Base-by-base conservation (phyloP, 2,797 vertebrate genomes). In the Pygocentrus nattereri region DNA sequence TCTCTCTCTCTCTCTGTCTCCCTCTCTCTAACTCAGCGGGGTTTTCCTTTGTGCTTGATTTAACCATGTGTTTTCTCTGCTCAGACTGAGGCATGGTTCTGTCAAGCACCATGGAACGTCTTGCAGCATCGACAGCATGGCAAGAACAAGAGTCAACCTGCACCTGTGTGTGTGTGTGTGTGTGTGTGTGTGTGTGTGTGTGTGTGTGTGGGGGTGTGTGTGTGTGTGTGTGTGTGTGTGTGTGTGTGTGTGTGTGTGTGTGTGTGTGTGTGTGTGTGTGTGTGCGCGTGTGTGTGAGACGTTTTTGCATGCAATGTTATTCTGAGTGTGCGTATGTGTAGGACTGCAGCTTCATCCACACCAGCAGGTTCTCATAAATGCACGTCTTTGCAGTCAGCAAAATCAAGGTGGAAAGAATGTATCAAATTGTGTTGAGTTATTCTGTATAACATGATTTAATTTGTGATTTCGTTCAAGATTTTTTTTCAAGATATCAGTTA, bases 11-110 rank as follows among this genome's bases (percentile, higher is more conserved):
- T 82, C 79, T 61, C 59, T 77, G 18, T 50, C 64, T 72, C 62
- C 81, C 92, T 92, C 91, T 92, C 88, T 91, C 90, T 93, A 93
- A 94, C 94, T 94, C 93, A 94, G 97, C 97, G 96, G 96, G 97
- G 96, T 98, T 97, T 99, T 99, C 98, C 97, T 96, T 99, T 99
- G 98, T 99, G 98, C 98, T 99, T 99, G 98, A 99, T 99, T 97
- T 99, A 99, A 99, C 98, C 98, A 99, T 99, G 98, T 98, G 97
- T 94, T 98, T 97, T 96, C 96, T 93, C 95, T 93, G 97, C 96
- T 97, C 96, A 95, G 94, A 96, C 97, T 97, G 97, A 97, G 97
- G 98, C 98, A 99, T 99, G 98, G 98, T 99, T 99, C 97, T 95
- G 96, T 99, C 98, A 99, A 99, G 98, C 97, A 99, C 98, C 97